phyloP scores from a whole-genome alignment of 2,113 vertebrate species.

The Ctenodactylus gundi region DNA sequence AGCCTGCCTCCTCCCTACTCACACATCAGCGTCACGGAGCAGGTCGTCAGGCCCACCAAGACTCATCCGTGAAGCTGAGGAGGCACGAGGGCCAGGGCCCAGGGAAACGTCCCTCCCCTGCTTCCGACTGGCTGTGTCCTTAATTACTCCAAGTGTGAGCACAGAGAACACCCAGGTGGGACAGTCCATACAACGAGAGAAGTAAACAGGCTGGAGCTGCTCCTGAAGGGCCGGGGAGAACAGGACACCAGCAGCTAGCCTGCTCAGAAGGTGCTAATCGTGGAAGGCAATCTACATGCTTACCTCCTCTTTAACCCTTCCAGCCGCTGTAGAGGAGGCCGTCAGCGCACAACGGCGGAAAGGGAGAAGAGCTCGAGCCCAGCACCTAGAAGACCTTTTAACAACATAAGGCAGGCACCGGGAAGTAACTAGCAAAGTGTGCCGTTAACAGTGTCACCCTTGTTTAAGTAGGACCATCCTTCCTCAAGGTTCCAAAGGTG shows the following conservation, averaged over 20 bases:
- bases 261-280: slow-evolving; percentile 20
- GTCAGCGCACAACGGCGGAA: too few relatives aligned
- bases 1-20: background rate
- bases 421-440: slow-evolving; percentile 2
- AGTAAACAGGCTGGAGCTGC: background rate
- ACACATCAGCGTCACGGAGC: too few relatives aligned
- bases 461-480: slow-evolving; percentile 14
- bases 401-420: background rate
- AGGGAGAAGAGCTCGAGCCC: slow-evolving; percentile 8
- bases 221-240: background rate
- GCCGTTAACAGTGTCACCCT: background rate
- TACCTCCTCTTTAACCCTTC: background rate
- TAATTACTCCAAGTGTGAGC: background rate
- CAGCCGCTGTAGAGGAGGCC: too few relatives aligned
- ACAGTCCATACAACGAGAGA: background rate
- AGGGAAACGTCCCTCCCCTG: background rate
- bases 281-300: background rate
- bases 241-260: background rate
- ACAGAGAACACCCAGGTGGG: background rate
- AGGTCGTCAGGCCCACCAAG: background rate
- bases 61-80: background rate
- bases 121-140: background rate
- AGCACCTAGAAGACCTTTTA: slow-evolving; percentile 11
- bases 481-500: background rate
- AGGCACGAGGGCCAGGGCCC: background rate